Conservation (phyloP, 2,113 vertebrate species). For the Mirza zaza region DNA sequence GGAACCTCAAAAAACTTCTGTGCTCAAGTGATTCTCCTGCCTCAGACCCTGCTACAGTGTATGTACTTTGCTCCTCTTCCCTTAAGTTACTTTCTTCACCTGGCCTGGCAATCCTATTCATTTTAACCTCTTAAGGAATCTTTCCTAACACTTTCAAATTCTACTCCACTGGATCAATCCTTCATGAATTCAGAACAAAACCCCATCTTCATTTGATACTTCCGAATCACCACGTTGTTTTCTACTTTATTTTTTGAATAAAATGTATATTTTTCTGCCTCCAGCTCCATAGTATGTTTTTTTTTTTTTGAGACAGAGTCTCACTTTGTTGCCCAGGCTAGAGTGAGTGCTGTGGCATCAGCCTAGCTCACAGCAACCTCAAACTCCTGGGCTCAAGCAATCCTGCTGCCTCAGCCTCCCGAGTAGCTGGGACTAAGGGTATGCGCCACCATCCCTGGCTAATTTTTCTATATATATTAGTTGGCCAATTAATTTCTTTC, state of each 20-base stretch:
- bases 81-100: neutral
- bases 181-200: conserved; percentile 19
- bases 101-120: neutral
- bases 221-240: neutral
- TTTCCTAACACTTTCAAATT: neutral
- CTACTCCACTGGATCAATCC: neutral
- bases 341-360: too few relatives aligned
- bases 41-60: neutral
- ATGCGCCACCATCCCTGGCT: too few relatives aligned
- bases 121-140: neutral
- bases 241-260: neutral
- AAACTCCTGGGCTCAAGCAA: too few relatives aligned
- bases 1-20: too few relatives aligned
- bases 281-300: neutral
- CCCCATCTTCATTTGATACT: neutral
- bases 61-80: neutral
- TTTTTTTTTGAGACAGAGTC: too few relatives aligned
- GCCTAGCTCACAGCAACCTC: too few relatives aligned
- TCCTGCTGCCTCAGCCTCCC: too few relatives aligned
- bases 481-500: too few relatives aligned
- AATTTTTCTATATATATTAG: too few relatives aligned
- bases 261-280: neutral
- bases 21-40: too few relatives aligned
- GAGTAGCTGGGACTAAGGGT: too few relatives aligned
- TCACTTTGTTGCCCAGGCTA: too few relatives aligned